Evolutionary conservation across 2,888 invertebrate genomes (phyloP).

Genomic region (Beris chalybata): DNA sequence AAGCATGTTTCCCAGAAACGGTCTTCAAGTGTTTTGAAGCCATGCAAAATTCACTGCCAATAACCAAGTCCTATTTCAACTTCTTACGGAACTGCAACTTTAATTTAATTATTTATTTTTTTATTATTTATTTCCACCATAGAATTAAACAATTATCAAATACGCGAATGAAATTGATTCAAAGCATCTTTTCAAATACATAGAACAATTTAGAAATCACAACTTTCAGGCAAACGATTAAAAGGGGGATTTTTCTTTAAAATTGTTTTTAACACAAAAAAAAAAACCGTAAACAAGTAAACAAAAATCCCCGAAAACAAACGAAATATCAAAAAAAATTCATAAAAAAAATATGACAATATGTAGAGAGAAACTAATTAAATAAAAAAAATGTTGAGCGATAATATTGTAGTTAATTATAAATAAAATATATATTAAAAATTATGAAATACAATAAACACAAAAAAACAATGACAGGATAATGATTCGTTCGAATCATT

Average conservation of each 20-base stretch:
- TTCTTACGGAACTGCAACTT: no score
- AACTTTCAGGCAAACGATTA: background rate
- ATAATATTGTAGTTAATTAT: slow-evolving; percentile 33
- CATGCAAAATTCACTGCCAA: no score
- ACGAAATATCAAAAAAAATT: slow-evolving; percentile 1
- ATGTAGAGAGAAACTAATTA: slow-evolving; percentile 27
- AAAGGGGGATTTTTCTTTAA: background rate
- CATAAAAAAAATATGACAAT: slow-evolving; percentile 35
- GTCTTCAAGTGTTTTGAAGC: no score
- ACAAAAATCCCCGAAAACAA: background rate
- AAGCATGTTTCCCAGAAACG: no score
- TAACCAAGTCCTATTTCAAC: no score
- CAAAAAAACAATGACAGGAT: no score
- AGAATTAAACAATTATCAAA: no score
- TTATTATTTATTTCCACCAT: no score
- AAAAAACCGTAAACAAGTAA: no score
- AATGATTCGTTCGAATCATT: slow-evolving; percentile 5
- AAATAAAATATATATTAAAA: slow-evolving; percentile 32
- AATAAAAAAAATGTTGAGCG: slow-evolving; percentile 27
- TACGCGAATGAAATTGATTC: no score
- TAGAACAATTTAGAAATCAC: background rate
- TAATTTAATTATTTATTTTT: no score
- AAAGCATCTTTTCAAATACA: background rate
- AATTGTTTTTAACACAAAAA: no score
- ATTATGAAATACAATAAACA: slow-evolving; percentile 17